Evolutionary conservation across 1,140 invertebrate species (phyloP).

Genomic region (Pentalonia nigronervosa): DNA sequence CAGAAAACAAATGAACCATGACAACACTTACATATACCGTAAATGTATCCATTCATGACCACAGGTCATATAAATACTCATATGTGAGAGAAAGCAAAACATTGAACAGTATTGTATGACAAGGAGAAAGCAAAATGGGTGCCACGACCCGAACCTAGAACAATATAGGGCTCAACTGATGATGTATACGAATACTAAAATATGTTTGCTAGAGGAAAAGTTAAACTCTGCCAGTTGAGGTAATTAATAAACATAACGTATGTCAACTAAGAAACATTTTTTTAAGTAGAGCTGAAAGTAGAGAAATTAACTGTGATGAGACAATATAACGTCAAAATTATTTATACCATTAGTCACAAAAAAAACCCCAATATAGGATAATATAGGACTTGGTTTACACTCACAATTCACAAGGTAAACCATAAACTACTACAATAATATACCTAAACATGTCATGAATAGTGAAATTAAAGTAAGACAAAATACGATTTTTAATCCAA

Average conservation of each 20-base stretch:
- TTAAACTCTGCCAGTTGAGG: background rate
- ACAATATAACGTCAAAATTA: background rate
- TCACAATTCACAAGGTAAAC: background rate
- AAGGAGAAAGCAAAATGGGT: conserved; percentile 57
- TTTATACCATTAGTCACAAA: background rate
- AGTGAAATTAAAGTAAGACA: background rate
- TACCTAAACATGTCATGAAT: background rate
- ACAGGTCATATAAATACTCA: conserved; percentile 17
- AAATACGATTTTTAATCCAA: background rate
- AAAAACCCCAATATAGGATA: background rate
- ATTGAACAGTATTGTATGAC: conserved; percentile 38
- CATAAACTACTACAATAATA: background rate
- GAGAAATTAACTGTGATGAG: background rate
- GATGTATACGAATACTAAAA: conserved; percentile 22
- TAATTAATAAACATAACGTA: conserved; percentile 27
- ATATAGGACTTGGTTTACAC: background rate
- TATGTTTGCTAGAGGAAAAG: background rate
- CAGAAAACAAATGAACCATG: conserved; percentile 46
- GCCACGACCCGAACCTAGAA: conserved; percentile 51
- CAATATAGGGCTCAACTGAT: conserved; percentile 40
- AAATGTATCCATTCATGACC: background rate
- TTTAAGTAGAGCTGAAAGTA: background rate
- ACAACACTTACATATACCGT: conserved; percentile 11
- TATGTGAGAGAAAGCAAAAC: conserved; percentile 55
- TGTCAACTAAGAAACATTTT: background rate